Conservation (phyloP, 2,797 vertebrate genomes). For the Garrulus glandarius region DNA sequence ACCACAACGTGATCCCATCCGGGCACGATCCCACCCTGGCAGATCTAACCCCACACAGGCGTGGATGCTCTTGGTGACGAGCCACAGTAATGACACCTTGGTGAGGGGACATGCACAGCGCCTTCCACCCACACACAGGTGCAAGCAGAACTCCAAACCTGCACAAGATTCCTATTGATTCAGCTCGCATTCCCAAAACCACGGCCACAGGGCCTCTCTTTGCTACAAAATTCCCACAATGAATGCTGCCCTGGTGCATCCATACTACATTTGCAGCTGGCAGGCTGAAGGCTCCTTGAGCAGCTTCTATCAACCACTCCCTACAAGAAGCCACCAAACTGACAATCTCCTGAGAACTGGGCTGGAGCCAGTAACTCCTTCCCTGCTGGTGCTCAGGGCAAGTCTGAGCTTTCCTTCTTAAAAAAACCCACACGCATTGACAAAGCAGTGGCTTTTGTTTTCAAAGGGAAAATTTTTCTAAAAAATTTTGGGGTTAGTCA, state of each 20-base stretch:
- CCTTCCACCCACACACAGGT: background rate
- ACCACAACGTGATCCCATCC: rapidly evolving
- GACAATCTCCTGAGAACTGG: background rate
- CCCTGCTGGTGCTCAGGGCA: background rate
- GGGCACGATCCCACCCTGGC: background rate
- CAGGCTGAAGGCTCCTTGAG: background rate
- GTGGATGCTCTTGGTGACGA: background rate
- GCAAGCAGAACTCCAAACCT: background rate
- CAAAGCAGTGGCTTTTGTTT: background rate
- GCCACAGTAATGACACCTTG: rapidly evolving
- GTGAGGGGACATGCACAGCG: background rate
- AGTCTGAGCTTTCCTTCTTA: background rate
- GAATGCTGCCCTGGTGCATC: background rate
- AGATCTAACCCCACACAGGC: background rate
- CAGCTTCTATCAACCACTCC: background rate
- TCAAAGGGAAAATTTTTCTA: background rate
- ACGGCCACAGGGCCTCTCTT: background rate
- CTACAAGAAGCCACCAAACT: background rate
- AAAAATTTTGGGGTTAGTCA: background rate
- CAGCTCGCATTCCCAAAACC: background rate
- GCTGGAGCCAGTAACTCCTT: background rate
- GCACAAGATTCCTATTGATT: background rate
- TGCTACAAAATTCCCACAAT: background rate
- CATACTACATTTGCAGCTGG: background rate
- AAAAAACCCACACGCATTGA: background rate